These are phyloP conservation scores for Leptodactylus fallax DNA, from an alignment of 2,797 vertebrate species.

Conservation along the genomic window DNA sequence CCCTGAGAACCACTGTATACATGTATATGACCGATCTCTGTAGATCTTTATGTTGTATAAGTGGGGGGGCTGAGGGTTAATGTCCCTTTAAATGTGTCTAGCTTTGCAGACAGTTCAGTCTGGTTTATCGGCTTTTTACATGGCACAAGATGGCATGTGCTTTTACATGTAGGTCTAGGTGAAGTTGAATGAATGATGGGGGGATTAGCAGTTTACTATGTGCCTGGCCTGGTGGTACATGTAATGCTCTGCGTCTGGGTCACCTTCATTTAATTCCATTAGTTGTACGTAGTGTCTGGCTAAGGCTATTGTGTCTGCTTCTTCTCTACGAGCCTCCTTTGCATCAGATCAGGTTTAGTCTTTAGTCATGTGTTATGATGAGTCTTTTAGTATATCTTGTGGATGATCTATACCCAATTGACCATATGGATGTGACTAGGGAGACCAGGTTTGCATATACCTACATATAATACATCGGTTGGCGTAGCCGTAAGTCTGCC, in stretches of 20 bases:
- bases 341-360: constrained; percentile 38
- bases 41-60: background rate
- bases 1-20: background rate
- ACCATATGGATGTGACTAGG: no score
- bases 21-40: background rate
- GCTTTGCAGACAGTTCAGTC: background rate
- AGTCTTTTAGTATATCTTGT: background rate
- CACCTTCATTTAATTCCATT: constrained; percentile 60
- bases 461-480: no score
- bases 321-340: constrained; percentile 26
- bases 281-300: constrained; percentile 51
- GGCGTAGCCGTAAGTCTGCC: background rate
- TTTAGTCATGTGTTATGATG: background rate
- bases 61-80: background rate
- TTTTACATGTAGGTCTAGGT: no score
- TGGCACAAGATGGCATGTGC: no score
- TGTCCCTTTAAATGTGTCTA: background rate
- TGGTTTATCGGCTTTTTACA: background rate
- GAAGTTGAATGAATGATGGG: no score
- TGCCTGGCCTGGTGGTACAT: background rate
- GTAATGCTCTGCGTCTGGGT: constrained; percentile 42
- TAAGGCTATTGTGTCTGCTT: constrained; percentile 58
- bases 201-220: no score
- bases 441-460: no score
- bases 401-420: no score